Base-by-base conservation (phyloP, 2,888 invertebrate species). In the Drosophila sordidapex region DNA sequence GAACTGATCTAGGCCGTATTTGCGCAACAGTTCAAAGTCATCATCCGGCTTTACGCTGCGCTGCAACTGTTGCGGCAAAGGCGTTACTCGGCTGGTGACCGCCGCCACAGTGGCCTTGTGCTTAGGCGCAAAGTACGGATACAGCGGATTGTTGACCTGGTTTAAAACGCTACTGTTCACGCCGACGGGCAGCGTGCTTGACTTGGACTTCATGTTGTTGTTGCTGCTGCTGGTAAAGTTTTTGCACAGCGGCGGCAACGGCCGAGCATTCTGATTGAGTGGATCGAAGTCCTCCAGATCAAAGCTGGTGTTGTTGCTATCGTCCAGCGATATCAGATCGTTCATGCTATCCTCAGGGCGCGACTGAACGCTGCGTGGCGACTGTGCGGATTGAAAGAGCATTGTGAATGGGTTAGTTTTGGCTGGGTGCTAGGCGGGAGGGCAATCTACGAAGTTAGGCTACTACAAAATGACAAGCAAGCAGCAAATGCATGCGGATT, bases 201-300 rank as follows among this genome's bases (percentile, higher is more conserved):
- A 91, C 81, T 90, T 92, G 13, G 80, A 57, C 18, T 80, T 77
- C 33, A 40, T 40, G 43, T 56, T 38, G 40, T 56, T 38, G 36
- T 53, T 53, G 33, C 53, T 52, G 15, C 25, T 48, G 70, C 77
- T 78, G 66, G 52, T 72, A 46, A 78, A 74, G 11, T 68, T 60
- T 36, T 74, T 81, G 38, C 65, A 61, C 21, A 88, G 38, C 40
- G 84, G 66, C 13, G 93, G 93, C 70, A 93, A 65, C 69, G 94
- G 94, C 62, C 94, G 93, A 31, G 94, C 93, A 82, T 93, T 93
- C 79, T 92, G 91, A 87, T 93, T 94, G 27, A 96, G 92, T 18
- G 96, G 96, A 92, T 96, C 96, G 81, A 96, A 96, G 87, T 96
- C 96, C 81, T 96, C 95, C 54, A 95, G 90, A 82, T 93, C 93